Base-by-base conservation (phyloP, 2,888 invertebrate genomes). In the Synanthedon tipuliformis region DNA sequence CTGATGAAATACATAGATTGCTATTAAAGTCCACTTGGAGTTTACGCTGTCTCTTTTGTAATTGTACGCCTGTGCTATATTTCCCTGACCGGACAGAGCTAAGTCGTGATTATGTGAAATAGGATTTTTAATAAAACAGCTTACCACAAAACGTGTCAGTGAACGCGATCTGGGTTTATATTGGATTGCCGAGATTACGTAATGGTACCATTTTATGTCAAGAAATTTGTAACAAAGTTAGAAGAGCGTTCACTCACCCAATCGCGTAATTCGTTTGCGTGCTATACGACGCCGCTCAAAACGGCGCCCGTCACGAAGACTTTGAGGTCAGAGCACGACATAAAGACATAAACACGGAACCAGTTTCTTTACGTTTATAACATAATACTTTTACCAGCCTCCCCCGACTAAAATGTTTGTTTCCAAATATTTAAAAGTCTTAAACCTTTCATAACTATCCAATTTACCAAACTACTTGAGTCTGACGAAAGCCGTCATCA, bases 211-310 rank as follows among this genome's bases (percentile, higher is more conserved):
- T 64, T 68, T 66, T 69, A 69, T 74, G 71, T 71, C 77, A 74
- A 69, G 74, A 77, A 69, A 74, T 69, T 72, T 64, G 69, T 72
- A 71, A 64, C 67, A 63, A 65, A 69, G 61, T 71, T 66, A 62
- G 63, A 69, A 75, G 71, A 34, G 34, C 34, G 34, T 34, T 34
- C 76, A 64, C 77, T 79, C 71, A 73, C 72, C 70, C 66, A 69
- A 63, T 73, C 69, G 73, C 66, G 71, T 74, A 69, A 69, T 73
- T 68, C 66, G 69, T 67, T 78, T 61, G 76, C 75, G 78, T 78
- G 78, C 68, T 62, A 55, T 66, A 66, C 61, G 58, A 58, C 62
- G 64, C 63, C 64, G 70, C 66, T 68, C 68, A 63, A 65, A 71
- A 68, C 68, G 68, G 68, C 64, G 67, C 68, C 68, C 69, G 75